Evolutionary conservation across 2,797 vertebrate species (phyloP), one percentile per base, ranked within the genome.

Genomic region (Thunnus albacares): DNA sequence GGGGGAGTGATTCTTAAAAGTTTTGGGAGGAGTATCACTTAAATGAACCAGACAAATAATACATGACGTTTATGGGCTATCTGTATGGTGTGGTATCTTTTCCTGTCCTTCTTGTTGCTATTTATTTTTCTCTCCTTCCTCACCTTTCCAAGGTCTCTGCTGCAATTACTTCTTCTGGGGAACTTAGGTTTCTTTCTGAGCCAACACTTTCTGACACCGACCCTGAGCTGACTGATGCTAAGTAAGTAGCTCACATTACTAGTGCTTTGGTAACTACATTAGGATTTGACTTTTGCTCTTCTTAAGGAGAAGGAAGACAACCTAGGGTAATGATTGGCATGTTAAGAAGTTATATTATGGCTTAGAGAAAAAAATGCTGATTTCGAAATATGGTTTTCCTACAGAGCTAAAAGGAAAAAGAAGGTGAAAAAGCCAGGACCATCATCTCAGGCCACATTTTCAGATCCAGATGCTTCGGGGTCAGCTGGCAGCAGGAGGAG

Each of bases 131-230:
- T 68, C 58, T 71, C 38, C 35, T 3, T 79, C 72, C 45, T 86
- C 1, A 41, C 88, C 84, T 80, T 90, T 83, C 43, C 6, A 87
- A 99, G 97, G 93, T 96, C n/a, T 95, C 96, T 72, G 93, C 95
- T 92, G 92, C 85, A 35, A 93, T 95, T 75, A 95, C 91, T 92
- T 96, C 94, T 79, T 95, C 95, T 70, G 95, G 94, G 79, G 96
- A 97, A 58, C 94, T 96, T 73, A 93, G 86, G 90, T 94, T 94
- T 84, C 92, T 96, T 72, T 96, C 94, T 1, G 95, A 96, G 83
- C 88, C 70, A 60, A 80, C 79, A 1, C 83, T 92, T 8, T 90
- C 91, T 4, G 96, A 96, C 90, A 95, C 95, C 11, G 96, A 97
- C 22, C 92, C 91, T 6, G 95, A 96, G 55, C 84, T 91, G 85